phyloP scores from a whole-genome alignment of 2,113 vertebrate genomes.

The Dolichotis patagonum region DNA sequence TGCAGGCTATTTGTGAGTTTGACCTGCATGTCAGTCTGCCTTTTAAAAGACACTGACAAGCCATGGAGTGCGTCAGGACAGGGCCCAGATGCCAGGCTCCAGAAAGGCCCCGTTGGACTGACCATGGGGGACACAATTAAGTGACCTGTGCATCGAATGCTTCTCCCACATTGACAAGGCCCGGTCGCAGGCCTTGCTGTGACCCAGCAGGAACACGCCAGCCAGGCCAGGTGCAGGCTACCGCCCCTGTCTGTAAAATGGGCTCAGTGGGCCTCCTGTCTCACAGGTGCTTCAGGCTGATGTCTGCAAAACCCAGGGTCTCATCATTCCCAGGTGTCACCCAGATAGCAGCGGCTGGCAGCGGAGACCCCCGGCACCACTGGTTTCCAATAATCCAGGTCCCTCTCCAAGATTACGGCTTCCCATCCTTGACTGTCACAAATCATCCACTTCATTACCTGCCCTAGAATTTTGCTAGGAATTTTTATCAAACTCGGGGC shows the following conservation, averaged over 20 bases:
- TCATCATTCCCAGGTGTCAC: not conserved
- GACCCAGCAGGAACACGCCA: not conserved
- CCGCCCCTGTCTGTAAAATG: accelerated
- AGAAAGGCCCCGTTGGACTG: not conserved
- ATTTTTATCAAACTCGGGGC: not conserved
- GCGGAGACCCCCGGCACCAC: not conserved
- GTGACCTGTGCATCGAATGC: accelerated
- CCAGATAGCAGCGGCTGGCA: not conserved
- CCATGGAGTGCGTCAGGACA: not conserved
- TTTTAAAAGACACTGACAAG: not conserved
- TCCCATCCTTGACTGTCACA: not conserved
- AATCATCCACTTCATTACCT: not conserved
- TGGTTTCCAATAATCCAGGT: not conserved
- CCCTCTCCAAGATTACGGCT: not conserved
- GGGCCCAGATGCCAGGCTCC: not conserved
- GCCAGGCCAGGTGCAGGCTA: not conserved
- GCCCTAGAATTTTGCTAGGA: not conserved
- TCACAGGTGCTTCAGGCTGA: not conserved
- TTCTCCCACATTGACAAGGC: not conserved
- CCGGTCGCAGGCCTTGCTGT: not conserved
- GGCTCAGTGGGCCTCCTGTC: not conserved
- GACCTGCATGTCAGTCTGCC: not conserved
- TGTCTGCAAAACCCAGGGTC: not conserved
- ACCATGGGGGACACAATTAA: not conserved
- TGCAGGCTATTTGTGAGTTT: not conserved